A percentile compares a stretch with the other conserved stretches of the same genome.
Evolutionary conservation across 2,113 vertebrate species (phyloP).

Genomic region (Coracopsis vasa): DNA sequence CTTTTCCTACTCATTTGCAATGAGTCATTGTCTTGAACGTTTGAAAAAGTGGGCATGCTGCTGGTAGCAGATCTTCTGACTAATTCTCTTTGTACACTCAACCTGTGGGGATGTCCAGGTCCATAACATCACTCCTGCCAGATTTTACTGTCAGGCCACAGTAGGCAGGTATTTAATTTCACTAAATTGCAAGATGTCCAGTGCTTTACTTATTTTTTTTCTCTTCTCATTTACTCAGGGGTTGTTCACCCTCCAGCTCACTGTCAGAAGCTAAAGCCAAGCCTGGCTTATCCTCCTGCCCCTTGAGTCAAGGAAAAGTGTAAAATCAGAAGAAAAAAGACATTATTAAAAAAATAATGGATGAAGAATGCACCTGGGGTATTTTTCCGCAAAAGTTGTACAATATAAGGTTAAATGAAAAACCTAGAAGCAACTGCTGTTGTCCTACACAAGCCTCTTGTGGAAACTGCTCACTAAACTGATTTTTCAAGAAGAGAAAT

Average conservation of each 20-base stretch:
- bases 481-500: not conserved
- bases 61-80: not conserved
- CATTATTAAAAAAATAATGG: not conserved
- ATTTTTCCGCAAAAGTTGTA: not conserved
- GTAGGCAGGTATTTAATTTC: not conserved
- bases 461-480: not conserved
- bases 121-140: not conserved
- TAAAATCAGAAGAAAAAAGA: not conserved
- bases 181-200: not conserved
- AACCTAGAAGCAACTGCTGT: not conserved
- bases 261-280: conserved; percentile 14
- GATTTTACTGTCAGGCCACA: not conserved
- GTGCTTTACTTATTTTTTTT: not conserved
- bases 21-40: not conserved
- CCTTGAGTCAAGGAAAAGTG: not conserved
- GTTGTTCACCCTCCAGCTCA: not conserved
- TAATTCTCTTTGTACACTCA: not conserved
- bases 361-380: not conserved
- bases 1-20: not conserved
- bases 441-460: not conserved
- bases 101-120: not conserved
- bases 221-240: not conserved
- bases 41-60: not conserved
- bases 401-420: not conserved
- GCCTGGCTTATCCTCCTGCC: not conserved